Evolutionary conservation across 2,888 invertebrate species (phyloP).

Genomic region (Xanthostigma xanthostigma): DNA sequence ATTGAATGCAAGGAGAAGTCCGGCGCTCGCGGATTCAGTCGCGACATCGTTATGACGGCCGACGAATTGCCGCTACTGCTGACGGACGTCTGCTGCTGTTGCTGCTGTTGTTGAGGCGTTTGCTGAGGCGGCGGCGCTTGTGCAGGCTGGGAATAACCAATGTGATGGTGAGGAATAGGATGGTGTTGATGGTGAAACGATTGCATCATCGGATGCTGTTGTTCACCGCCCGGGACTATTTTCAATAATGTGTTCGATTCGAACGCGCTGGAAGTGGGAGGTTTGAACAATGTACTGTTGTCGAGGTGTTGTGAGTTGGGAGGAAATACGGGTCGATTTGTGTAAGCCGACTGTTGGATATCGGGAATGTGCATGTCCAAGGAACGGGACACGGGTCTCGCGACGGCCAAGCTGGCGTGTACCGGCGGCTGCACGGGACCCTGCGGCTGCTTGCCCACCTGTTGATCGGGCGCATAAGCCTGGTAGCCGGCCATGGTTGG

Average conservation of each 20-base stretch:
- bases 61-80: slow-evolving; percentile 13
- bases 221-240: slow-evolving; percentile 27
- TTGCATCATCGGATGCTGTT: slow-evolving; percentile 19
- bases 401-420: slow-evolving; percentile 24
- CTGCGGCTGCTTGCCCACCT: slow-evolving; percentile 18
- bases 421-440: slow-evolving; percentile 21
- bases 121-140: slow-evolving; percentile 18
- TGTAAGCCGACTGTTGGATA: background rate
- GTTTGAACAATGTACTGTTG: background rate
- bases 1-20: slow-evolving; percentile 42
- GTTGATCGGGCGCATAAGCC: background rate
- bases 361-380: background rate
- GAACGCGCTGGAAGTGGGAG: background rate
- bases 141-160: slow-evolving; percentile 2
- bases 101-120: slow-evolving; percentile 16
- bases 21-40: slow-evolving; percentile 68
- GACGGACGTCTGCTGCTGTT: slow-evolving; percentile 18
- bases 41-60: slow-evolving; percentile 41
- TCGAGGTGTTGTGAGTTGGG: slow-evolving; percentile 18
- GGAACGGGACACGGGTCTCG: slow-evolving; percentile 19
- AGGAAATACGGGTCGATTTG: slow-evolving; percentile 21
- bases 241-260: slow-evolving; percentile 26
- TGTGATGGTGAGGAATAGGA: slow-evolving; percentile 22
- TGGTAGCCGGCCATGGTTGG: slow-evolving; percentile 25
- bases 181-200: slow-evolving; percentile 4